Percentiles rank a stretch among this genome's conserved stretches.
Evolutionary conservation across 2,888 invertebrate species (phyloP).

Genomic region (Ornithoptera priamus): DNA sequence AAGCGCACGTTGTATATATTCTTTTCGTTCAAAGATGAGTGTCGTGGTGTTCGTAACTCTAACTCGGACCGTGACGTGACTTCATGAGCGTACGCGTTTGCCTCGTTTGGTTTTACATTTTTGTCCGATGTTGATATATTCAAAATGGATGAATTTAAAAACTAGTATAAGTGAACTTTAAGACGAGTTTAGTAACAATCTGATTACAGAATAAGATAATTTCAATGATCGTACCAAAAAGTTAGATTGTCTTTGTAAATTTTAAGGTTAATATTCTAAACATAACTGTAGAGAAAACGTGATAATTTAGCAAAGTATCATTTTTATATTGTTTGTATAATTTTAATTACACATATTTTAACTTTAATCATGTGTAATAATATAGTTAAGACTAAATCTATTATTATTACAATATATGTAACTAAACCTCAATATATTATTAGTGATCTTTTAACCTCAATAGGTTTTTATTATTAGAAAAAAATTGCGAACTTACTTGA

Average conservation of each 20-base stretch:
- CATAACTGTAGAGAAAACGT: too few species aligned
- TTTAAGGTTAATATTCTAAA: neutral
- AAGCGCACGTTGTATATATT: neutral
- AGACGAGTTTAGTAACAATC: neutral
- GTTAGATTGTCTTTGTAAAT: neutral
- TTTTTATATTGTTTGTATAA: too few species aligned
- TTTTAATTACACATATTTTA: too few species aligned
- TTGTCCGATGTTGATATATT: neutral
- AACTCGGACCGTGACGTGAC: slow-evolving; percentile 17
- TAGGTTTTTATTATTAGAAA: neutral
- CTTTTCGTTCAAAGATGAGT: neutral
- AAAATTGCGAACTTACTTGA: slow-evolving; percentile 50
- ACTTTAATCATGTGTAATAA: too few species aligned
- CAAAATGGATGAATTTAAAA: neutral
- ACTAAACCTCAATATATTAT: neutral
- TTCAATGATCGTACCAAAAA: neutral
- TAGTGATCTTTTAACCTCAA: neutral
- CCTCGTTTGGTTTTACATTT: slow-evolving; percentile 3
- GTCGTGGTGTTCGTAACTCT: neutral
- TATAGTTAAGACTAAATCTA: too few species aligned
- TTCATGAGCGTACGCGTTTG: slow-evolving; percentile 12
- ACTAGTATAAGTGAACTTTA: neutral
- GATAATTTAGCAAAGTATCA: neutral
- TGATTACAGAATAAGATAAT: slow-evolving; percentile 7
- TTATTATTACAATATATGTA: too few species aligned